A percentile compares a stretch with the other conserved stretches of the same genome.
Conservation (phyloP, 2,113 vertebrate genomes). For the Mixornis gularis region DNA sequence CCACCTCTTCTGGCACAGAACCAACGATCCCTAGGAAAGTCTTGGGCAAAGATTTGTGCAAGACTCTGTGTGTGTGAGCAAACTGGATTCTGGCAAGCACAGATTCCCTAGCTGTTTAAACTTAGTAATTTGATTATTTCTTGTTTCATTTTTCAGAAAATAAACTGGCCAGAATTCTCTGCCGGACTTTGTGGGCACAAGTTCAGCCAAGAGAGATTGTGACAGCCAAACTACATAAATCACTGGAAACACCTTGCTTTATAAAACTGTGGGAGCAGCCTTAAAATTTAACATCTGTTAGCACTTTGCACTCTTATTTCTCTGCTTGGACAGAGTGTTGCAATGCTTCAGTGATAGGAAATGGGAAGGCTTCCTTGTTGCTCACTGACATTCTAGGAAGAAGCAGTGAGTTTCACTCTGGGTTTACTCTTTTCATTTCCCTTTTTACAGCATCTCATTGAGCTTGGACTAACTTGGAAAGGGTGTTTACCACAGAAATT, state of each 20-base stretch:
- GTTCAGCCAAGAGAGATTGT: neutral
- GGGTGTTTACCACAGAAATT: neutral
- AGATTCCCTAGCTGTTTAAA: neutral
- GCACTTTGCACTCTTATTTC: neutral
- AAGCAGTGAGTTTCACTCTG: neutral
- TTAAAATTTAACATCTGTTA: slow-evolving; percentile 1
- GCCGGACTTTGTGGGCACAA: neutral
- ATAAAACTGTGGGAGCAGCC: neutral
- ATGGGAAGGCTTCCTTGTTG: neutral
- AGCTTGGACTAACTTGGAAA: neutral
- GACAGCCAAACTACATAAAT: neutral
- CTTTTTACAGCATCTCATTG: neutral
- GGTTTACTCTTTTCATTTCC: neutral
- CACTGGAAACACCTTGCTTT: neutral
- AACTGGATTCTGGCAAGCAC: neutral
- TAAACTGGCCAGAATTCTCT: neutral
- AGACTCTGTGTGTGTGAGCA: neutral
- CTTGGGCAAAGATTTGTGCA: neutral
- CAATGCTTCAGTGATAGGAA: neutral
- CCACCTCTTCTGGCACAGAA: neutral
- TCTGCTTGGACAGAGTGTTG: neutral
- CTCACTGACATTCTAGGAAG: neutral
- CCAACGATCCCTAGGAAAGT: neutral
- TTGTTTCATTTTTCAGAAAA: neutral
- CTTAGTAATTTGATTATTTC: neutral